Conservation (phyloP, 2,113 vertebrate species). For the Hydrolagus affinis region DNA sequence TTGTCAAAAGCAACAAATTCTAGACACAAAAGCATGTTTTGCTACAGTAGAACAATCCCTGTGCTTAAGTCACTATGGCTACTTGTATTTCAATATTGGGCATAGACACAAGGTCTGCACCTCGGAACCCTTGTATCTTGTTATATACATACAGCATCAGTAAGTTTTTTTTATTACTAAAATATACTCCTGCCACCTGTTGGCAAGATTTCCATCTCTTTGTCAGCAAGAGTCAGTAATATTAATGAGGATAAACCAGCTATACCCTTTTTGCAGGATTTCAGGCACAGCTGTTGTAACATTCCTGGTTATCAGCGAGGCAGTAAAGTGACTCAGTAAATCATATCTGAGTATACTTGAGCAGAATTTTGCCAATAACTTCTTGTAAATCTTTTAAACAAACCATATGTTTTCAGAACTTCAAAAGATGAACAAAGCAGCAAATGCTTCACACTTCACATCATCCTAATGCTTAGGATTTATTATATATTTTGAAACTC, state of each 20-base stretch:
- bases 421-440: background rate
- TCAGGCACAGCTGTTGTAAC: too few species aligned
- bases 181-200: background rate
- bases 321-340: background rate
- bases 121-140: background rate
- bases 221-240: background rate
- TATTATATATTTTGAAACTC: background rate
- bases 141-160: background rate
- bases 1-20: too few species aligned
- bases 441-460: too few species aligned
- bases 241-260: background rate
- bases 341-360: background rate
- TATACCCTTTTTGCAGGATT: background rate
- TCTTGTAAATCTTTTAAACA: background rate
- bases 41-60: too few species aligned
- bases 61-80: too few species aligned
- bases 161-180: background rate
- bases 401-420: background rate
- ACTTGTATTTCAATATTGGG: too few species aligned
- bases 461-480: background rate
- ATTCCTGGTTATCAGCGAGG: too few species aligned
- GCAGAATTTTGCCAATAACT: background rate
- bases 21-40: too few species aligned
- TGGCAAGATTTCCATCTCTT: background rate
- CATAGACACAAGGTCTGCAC: background rate